Evolutionary conservation across 1,140 invertebrate species (phyloP).

Genomic region (Magallana angulata): DNA sequence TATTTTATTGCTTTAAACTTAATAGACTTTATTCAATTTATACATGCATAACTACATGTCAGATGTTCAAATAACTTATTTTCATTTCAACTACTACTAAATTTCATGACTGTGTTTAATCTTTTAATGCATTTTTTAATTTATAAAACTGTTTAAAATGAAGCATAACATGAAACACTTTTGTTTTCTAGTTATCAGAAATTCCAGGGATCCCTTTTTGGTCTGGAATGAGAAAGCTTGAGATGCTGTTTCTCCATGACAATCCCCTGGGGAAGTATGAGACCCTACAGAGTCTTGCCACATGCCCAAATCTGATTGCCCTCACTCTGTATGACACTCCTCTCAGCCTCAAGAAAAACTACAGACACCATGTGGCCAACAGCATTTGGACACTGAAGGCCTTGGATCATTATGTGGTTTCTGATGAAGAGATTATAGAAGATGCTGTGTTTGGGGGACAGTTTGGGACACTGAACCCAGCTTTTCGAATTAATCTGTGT

Average conservation of each 20-base stretch:
- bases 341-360: slow-evolving; percentile 75
- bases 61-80: too few relatives aligned
- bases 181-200: slow-evolving; percentile 67
- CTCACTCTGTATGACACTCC: slow-evolving; percentile 78
- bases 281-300: slow-evolving; percentile 72
- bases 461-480: slow-evolving; percentile 67
- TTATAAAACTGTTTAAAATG: too few relatives aligned
- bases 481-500: slow-evolving; percentile 69
- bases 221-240: slow-evolving; percentile 71
- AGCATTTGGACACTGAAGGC: slow-evolving; percentile 77
- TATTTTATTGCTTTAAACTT: too few relatives aligned
- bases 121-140: too few relatives aligned
- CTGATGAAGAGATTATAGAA: slow-evolving; percentile 80
- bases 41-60: too few relatives aligned
- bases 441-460: slow-evolving; percentile 75
- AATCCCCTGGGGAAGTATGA: slow-evolving; percentile 77
- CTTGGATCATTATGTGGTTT: slow-evolving; percentile 76
- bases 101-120: too few relatives aligned
- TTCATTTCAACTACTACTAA: too few relatives aligned
- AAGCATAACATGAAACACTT: not conserved
- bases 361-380: slow-evolving; percentile 78
- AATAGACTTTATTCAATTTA: too few relatives aligned
- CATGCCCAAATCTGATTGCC: slow-evolving; percentile 66
- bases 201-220: slow-evolving; percentile 76
- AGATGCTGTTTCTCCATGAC: slow-evolving; percentile 77